Evolutionary conservation across 2,888 invertebrate genomes (phyloP).

Genomic region (Stenolophus ochropezus): DNA sequence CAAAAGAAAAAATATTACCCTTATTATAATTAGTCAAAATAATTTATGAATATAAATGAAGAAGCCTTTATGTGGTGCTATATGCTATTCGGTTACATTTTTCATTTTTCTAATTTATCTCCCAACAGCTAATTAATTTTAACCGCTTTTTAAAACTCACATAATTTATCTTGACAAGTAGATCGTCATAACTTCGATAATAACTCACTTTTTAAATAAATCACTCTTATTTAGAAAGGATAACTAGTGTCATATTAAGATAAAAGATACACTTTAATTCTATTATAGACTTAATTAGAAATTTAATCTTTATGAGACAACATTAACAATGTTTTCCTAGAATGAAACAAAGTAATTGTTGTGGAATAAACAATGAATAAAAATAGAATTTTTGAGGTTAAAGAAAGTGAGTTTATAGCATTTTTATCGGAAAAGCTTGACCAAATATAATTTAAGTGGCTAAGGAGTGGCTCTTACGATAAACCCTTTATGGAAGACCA

Average conservation of each 20-base stretch:
- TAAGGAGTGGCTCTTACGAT: background rate
- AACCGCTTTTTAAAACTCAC: constrained; percentile 5
- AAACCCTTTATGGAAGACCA: constrained; percentile 2
- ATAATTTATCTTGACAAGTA: constrained; percentile 37
- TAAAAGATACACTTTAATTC: constrained; percentile 12
- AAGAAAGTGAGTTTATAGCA: constrained; percentile 6
- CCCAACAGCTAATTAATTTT: constrained; percentile 31
- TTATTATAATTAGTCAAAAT: constrained; percentile 22
- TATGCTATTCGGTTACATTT: background rate
- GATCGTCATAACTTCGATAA: constrained; percentile 11
- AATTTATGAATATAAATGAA: constrained; percentile 25
- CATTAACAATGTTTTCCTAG: background rate
- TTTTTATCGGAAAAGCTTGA: constrained; percentile 2
- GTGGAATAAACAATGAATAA: background rate
- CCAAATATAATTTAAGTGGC: constrained; percentile 17
- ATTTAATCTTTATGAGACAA: background rate
- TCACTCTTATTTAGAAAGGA: constrained; percentile 13
- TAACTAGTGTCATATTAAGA: constrained; percentile 24
- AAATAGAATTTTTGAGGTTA: too few species aligned
- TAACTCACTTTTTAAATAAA: constrained; percentile 15
- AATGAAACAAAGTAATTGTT: background rate
- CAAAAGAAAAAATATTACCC: background rate
- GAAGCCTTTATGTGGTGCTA: constrained; percentile 13
- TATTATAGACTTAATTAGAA: constrained; percentile 15
- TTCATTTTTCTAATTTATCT: constrained; percentile 22